Evolutionary conservation across 2,113 vertebrate genomes (phyloP).

Genomic region (Aplodontia rufa): DNA sequence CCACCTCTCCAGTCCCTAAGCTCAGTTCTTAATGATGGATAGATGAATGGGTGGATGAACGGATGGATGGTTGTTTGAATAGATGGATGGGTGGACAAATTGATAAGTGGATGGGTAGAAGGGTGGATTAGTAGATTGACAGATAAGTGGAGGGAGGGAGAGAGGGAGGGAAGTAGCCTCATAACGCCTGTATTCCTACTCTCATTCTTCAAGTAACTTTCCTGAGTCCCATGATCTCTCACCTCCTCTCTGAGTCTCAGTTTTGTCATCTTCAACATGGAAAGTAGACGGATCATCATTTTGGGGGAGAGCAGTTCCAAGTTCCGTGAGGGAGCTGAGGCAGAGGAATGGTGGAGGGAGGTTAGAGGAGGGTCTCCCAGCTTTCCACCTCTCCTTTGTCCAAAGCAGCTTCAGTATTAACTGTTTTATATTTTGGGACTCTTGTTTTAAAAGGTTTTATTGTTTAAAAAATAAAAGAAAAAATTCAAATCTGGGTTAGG

Average conservation of each 20-base stretch:
- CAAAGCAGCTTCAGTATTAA: neutral
- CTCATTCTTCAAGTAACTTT: neutral
- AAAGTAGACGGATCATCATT: neutral
- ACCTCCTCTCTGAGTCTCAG: neutral
- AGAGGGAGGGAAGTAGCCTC: neutral
- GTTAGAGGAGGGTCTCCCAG: neutral
- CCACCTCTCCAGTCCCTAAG: no score
- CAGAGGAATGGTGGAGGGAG: neutral
- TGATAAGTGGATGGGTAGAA: no score
- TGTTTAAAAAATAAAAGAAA: conserved; percentile 20
- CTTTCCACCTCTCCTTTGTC: neutral
- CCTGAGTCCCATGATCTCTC: neutral
- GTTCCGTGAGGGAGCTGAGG: neutral
- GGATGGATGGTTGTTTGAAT: no score
- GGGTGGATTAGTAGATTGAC: neutral
- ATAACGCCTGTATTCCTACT: neutral
- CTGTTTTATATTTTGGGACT: neutral
- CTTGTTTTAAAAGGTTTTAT: neutral
- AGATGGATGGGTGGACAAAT: neutral
- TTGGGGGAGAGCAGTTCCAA: neutral
- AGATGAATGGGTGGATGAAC: no score
- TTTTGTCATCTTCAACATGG: neutral
- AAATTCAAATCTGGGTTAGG: neutral
- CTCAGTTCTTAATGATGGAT: no score
- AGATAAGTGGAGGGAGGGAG: neutral